These are phyloP conservation scores for Microplitis manilae DNA, from an alignment of 2,888 invertebrate genomes.

Conservation along the genomic window DNA sequence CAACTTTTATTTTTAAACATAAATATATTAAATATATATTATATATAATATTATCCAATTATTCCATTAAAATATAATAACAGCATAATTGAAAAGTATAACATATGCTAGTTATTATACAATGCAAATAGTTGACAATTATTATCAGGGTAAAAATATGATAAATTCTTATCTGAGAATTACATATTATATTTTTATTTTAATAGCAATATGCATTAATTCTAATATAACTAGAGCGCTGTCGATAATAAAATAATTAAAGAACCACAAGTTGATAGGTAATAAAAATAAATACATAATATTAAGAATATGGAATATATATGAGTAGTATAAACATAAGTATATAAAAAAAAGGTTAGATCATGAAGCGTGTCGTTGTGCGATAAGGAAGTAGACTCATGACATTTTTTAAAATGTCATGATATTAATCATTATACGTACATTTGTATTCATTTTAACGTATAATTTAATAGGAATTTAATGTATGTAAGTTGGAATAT, in stretches of 20 bases:
- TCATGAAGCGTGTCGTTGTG: background rate
- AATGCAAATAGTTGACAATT: background rate
- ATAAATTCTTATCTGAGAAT: background rate
- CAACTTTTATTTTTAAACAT: no score
- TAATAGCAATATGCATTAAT: no score
- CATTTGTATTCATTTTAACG: background rate
- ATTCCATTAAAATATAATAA: no score
- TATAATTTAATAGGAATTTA: background rate
- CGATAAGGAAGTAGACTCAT: constrained; percentile 1
- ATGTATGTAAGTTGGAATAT: background rate
- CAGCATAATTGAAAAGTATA: background rate
- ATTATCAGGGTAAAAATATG: background rate
- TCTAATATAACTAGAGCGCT: no score
- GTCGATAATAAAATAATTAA: no score
- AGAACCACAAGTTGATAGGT: no score
- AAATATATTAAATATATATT: no score
- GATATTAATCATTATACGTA: background rate
- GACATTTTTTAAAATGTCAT: background rate
- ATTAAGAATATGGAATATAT: background rate
- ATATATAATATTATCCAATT: no score
- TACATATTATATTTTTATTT: background rate
- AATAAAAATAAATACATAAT: background rate
- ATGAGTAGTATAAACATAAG: background rate
- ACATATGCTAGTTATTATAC: background rate
- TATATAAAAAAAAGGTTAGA: background rate